phyloP scores from a whole-genome alignment of 2,113 vertebrate species.

The Cryptomyrus ogoouensis region DNA sequence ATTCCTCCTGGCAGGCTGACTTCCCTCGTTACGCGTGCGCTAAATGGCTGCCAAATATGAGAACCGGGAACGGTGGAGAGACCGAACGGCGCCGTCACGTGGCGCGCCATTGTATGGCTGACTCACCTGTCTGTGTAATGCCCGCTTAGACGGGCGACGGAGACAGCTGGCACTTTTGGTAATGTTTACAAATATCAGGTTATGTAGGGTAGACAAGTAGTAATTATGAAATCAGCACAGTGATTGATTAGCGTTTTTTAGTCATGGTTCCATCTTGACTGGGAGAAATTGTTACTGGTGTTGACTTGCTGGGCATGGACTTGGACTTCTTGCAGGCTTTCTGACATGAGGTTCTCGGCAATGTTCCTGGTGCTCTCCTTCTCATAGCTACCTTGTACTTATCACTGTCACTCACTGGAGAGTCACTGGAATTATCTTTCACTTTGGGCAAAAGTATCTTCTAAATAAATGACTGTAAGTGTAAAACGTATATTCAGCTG shows the following conservation, averaged over 20 bases:
- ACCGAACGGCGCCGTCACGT: conserved; percentile 42
- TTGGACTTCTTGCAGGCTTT: too few relatives aligned
- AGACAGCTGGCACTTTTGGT: neutral
- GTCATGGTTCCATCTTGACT: neutral
- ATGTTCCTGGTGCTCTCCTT: too few relatives aligned
- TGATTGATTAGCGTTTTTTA: neutral
- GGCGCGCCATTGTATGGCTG: conserved; percentile 39
- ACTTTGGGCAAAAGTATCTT: too few relatives aligned
- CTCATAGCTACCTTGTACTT: too few relatives aligned
- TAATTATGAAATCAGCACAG: neutral
- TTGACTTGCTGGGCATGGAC: neutral
- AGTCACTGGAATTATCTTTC: too few relatives aligned
- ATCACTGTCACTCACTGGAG: too few relatives aligned
- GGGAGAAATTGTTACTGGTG: neutral
- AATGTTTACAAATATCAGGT: neutral
- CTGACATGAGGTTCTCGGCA: too few relatives aligned
- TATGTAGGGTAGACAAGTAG: neutral
- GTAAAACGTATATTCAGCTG: too few relatives aligned
- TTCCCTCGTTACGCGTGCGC: conserved; percentile 68
- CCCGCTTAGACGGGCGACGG: neutral
- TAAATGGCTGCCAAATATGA: conserved; percentile 65
- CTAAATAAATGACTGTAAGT: too few relatives aligned
- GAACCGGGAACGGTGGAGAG: conserved; percentile 47
- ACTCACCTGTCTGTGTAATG: neutral
- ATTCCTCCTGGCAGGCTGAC: conserved; percentile 69